phyloP scores from a whole-genome alignment of 2,888 invertebrate species.

The Monochamus alternatus region DNA sequence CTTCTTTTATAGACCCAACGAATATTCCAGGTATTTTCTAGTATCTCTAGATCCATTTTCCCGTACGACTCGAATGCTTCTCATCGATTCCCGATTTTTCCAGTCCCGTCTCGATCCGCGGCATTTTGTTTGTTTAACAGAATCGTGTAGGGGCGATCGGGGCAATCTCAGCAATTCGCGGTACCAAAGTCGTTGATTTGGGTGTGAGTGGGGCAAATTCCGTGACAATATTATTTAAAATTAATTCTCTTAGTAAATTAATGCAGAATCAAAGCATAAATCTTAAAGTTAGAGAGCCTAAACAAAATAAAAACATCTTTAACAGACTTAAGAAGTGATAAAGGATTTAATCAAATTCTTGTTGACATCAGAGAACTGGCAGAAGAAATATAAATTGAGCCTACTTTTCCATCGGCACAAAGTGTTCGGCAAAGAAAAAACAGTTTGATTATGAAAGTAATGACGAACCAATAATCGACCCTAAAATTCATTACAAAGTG shows the following conservation, averaged over 20 bases:
- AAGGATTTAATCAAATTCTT: not conserved
- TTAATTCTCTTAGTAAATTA: constrained; percentile 2
- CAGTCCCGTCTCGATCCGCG: too few species aligned
- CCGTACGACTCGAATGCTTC: too few species aligned
- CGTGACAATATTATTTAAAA: constrained; percentile 10
- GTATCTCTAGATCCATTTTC: too few species aligned
- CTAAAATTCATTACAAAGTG: constrained; percentile 49
- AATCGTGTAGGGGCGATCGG: too few species aligned
- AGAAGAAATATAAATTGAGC: not conserved
- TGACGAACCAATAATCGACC: constrained; percentile 12
- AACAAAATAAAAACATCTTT: constrained; percentile 3
- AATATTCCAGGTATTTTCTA: too few species aligned
- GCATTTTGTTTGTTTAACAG: too few species aligned
- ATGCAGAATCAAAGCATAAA: not conserved
- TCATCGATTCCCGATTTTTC: too few species aligned
- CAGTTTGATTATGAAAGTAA: constrained; percentile 6
- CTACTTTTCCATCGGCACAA: not conserved
- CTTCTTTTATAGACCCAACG: too few species aligned
- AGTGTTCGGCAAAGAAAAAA: not conserved
- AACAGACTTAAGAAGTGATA: not conserved
- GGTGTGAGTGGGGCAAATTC: too few species aligned
- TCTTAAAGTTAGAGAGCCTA: not conserved
- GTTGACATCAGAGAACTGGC: not conserved
- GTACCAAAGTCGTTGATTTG: too few species aligned
- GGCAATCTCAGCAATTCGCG: too few species aligned